These are phyloP conservation scores for Drosophila insularis DNA, from an alignment of 1,140 invertebrate genomes.

Conservation along the genomic window DNA sequence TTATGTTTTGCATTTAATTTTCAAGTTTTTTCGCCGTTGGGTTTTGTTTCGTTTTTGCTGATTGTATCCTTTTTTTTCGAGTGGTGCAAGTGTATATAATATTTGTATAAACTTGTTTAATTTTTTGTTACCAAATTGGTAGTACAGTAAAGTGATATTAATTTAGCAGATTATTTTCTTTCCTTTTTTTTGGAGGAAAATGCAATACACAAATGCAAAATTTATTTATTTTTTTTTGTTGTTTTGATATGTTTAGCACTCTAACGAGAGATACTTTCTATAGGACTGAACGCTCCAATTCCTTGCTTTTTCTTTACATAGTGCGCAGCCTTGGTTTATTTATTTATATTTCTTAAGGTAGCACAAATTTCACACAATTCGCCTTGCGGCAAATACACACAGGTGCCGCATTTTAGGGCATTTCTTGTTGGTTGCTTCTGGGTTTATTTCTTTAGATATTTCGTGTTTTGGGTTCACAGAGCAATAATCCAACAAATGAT, in stretches of 20 bases:
- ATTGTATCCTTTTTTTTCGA: not conserved
- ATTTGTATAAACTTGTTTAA: constrained; percentile 3
- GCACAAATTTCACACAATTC: constrained; percentile 31
- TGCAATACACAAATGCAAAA: constrained; percentile 23
- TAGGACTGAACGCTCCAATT: not conserved
- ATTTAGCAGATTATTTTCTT: too few species aligned
- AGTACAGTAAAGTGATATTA: not conserved
- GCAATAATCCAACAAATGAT: not conserved
- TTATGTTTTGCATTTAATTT: not conserved
- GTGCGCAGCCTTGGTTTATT: constrained; percentile 7
- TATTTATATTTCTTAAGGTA: constrained; percentile 15
- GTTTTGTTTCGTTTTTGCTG: constrained; percentile 9
- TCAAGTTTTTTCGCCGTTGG: constrained; percentile 6
- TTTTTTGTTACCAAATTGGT: too few species aligned
- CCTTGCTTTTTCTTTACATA: constrained; percentile 4
- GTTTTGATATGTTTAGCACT: constrained; percentile 63
- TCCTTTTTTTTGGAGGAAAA: constrained; percentile 18
- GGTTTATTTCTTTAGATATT: constrained; percentile 13
- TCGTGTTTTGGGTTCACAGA: not conserved
- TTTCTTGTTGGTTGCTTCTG: constrained; percentile 15
- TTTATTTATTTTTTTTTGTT: constrained; percentile 37
- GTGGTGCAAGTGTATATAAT: not conserved
- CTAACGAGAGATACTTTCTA: constrained; percentile 38
- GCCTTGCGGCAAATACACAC: constrained; percentile 60
- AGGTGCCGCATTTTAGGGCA: constrained; percentile 59